Evolutionary conservation across 1,140 invertebrate species (phyloP).

Genomic region (Diplogasteroides magnus): DNA sequence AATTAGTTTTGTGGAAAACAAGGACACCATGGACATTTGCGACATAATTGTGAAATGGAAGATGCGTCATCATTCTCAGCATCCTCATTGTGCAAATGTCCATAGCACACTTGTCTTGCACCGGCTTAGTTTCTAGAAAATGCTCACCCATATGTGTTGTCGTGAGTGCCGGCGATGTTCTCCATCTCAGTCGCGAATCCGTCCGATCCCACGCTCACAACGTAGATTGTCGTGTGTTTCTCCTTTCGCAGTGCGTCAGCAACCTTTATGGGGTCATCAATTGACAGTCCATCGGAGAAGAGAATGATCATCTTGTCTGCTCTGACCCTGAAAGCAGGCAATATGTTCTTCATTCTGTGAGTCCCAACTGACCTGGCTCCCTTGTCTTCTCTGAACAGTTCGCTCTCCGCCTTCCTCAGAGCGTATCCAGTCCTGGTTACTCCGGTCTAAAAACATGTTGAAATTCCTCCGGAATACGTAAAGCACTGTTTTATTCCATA

Average conservation of each 20-base stretch:
- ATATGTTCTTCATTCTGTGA: too few relatives aligned
- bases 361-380: constrained; percentile 36
- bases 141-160: constrained; percentile 46
- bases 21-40: too few relatives aligned
- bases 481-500: too few relatives aligned
- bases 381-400: constrained; percentile 40
- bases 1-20: too few relatives aligned
- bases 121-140: constrained; percentile 34
- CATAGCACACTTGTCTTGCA: too few relatives aligned
- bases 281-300: constrained; percentile 47
- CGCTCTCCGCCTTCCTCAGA: constrained; percentile 45
- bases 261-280: constrained; percentile 47
- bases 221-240: constrained; percentile 46
- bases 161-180: constrained; percentile 40
- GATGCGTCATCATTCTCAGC: constrained; percentile 35
- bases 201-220: constrained; percentile 39
- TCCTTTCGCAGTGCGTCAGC: constrained; percentile 39
- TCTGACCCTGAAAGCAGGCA: constrained; percentile 35
- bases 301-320: constrained; percentile 43
- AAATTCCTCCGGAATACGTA: too few relatives aligned
- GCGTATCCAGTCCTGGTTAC: constrained; percentile 39
- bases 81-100: too few relatives aligned
- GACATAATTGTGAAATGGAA: constrained; percentile 46
- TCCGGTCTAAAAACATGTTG: too few relatives aligned
- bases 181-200: constrained; percentile 42